Percentiles rank a stretch among this genome's conserved stretches.
Evolutionary conservation across 2,888 invertebrate species (phyloP).

Genomic region (Metacarcinus magister): DNA sequence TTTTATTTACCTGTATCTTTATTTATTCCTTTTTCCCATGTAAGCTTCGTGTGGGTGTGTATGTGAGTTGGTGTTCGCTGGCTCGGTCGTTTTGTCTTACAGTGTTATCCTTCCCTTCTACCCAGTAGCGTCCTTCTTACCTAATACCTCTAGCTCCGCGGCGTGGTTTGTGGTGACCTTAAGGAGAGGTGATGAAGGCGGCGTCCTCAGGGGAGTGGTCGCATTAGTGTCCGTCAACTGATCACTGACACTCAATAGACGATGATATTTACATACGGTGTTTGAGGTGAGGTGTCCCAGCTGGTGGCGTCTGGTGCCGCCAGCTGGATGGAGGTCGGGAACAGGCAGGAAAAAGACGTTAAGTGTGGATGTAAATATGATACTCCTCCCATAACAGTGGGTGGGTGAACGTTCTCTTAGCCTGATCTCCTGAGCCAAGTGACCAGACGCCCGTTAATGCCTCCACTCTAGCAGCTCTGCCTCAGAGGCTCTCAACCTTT

Average conservation of each 20-base stretch:
- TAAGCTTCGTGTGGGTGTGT: not conserved
- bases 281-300: slow-evolving; percentile 22
- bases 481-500: not conserved
- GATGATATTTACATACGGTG: slow-evolving; percentile 61
- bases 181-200: not conserved
- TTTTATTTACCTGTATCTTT: not conserved
- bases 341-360: not conserved
- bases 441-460: not conserved
- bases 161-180: not conserved
- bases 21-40: not conserved
- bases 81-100: not conserved
- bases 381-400: slow-evolving; percentile 49
- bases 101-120: not conserved
- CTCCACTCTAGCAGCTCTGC: not conserved
- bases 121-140: not conserved
- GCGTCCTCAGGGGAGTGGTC: not conserved
- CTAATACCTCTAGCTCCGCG: not conserved
- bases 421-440: not conserved
- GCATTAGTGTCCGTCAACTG: slow-evolving; percentile 53
- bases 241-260: slow-evolving; percentile 41
- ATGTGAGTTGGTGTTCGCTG: not conserved
- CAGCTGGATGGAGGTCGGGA: slow-evolving; percentile 51
- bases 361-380: slow-evolving; percentile 60
- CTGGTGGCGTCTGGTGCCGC: slow-evolving; percentile 53
- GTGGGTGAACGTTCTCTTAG: not conserved